These are phyloP conservation scores for Mormyrus iriodes DNA, from an alignment of 2,113 vertebrate genomes.

Conservation along the genomic window DNA sequence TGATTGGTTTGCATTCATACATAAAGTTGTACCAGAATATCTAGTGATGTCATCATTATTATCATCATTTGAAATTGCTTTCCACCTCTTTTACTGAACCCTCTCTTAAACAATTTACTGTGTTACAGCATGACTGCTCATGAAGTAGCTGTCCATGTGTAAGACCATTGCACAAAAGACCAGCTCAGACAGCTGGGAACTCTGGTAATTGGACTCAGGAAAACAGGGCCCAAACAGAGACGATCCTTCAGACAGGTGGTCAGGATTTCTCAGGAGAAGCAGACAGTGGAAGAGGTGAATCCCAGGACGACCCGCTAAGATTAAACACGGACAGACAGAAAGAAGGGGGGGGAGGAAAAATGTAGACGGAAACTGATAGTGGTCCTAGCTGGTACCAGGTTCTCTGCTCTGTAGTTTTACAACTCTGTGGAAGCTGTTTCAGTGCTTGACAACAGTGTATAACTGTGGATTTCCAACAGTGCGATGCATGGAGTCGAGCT, in stretches of 20 bases:
- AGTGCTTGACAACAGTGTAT: not conserved
- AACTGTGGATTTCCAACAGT: not conserved
- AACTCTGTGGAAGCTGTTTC: not conserved
- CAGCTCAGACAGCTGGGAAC: not conserved
- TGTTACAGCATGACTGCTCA: not conserved
- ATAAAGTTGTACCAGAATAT: not conserved
- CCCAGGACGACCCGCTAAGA: not conserved
- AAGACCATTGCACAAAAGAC: not conserved
- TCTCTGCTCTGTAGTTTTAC: not conserved
- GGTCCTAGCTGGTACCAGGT: not conserved
- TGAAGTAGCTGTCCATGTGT: not conserved
- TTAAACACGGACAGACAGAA: not conserved
- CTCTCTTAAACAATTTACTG: not conserved
- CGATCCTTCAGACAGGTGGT: not conserved
- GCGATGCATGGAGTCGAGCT: not conserved
- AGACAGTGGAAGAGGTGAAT: not conserved
- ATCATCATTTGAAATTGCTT: not conserved
- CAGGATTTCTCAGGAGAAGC: not conserved
- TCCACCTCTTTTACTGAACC: not conserved
- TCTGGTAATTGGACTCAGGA: constrained; percentile 1
- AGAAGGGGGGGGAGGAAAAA: not conserved
- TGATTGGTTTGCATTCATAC: not conserved
- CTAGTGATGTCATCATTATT: not conserved
- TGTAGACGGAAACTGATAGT: not conserved
- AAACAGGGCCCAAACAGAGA: not conserved